phyloP scores from a whole-genome alignment of 2,888 invertebrate genomes.

The Dendrolimus houi region DNA sequence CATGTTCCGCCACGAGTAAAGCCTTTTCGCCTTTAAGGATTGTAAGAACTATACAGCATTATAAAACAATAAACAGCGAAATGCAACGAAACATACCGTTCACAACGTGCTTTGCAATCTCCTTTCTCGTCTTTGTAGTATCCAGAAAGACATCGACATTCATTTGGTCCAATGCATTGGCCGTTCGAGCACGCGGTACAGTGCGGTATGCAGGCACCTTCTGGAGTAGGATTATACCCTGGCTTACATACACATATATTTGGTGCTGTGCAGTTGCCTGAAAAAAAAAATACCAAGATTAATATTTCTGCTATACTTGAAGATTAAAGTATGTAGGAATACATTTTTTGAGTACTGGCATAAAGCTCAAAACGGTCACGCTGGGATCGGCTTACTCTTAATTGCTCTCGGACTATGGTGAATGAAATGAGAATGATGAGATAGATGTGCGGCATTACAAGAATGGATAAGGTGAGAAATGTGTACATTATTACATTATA shows the following conservation, averaged over 20 bases:
- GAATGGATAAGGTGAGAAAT: too few species aligned
- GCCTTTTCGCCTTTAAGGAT: constrained; percentile 3
- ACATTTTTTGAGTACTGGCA: too few species aligned
- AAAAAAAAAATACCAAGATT: constrained; percentile 22
- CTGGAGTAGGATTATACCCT: constrained; percentile 55
- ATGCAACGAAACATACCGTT: constrained; percentile 46
- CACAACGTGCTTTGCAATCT: constrained; percentile 42
- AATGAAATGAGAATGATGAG: too few species aligned
- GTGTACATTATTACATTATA: too few species aligned
- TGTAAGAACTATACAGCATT: constrained; percentile 5
- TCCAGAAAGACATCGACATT: constrained; percentile 65
- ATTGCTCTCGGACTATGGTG: too few species aligned
- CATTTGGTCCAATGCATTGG: constrained; percentile 64
- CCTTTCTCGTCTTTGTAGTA: constrained; percentile 28
- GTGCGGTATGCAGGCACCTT: constrained; percentile 53
- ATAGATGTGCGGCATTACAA: too few species aligned
- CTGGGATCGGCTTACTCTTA: too few species aligned
- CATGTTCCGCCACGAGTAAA: neutral
- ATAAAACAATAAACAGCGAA: constrained; percentile 6
- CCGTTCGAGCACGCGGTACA: constrained; percentile 21
- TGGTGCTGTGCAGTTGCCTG: constrained; percentile 69
- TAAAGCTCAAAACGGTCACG: too few species aligned
- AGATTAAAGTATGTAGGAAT: too few species aligned
- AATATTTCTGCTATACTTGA: too few species aligned
- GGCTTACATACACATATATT: constrained; percentile 77